phyloP scores from a whole-genome alignment of 2,888 invertebrate genomes.

The Drosophila helvetica region DNA sequence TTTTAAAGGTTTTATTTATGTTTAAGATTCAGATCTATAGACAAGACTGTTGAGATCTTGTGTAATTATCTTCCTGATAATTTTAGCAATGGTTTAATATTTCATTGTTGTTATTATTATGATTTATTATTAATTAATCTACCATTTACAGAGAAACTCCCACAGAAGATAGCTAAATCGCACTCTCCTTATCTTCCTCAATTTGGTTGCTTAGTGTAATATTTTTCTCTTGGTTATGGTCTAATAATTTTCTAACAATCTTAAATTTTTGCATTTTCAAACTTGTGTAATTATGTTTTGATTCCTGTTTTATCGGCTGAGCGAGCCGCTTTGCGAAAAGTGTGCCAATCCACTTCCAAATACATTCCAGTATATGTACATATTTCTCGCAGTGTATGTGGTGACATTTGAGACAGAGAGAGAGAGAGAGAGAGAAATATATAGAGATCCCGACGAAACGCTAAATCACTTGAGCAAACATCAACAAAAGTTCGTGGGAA shows the following conservation, averaged over 20 bases:
- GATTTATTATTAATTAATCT: background rate
- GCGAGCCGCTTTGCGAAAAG: background rate
- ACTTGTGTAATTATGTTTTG: constrained; percentile 21
- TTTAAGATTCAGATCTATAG: background rate
- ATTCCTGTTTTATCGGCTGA: constrained; percentile 23
- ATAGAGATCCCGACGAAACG: constrained; percentile 36
- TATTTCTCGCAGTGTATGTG: constrained; percentile 44
- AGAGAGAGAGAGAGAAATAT: background rate
- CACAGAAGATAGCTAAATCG: background rate
- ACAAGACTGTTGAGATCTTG: no score
- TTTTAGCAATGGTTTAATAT: background rate
- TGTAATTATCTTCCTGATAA: background rate
- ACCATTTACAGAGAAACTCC: no score
- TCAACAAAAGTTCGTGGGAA: constrained; percentile 58
- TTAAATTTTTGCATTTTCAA: constrained; percentile 22
- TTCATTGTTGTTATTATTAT: background rate
- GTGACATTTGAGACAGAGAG: constrained; percentile 31
- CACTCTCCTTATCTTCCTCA: background rate
- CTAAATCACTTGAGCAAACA: constrained; percentile 53
- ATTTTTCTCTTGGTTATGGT: constrained; percentile 47
- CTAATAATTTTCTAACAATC: constrained; percentile 56
- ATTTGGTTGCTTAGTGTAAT: constrained; percentile 2
- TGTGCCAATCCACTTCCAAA: background rate
- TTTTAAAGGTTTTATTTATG: no score
- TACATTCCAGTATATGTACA: no score